Percentiles rank a stretch among this genome's conserved stretches.
phyloP scores from a whole-genome alignment of 2,797 vertebrate species.

The Catostomus latipinnis region DNA sequence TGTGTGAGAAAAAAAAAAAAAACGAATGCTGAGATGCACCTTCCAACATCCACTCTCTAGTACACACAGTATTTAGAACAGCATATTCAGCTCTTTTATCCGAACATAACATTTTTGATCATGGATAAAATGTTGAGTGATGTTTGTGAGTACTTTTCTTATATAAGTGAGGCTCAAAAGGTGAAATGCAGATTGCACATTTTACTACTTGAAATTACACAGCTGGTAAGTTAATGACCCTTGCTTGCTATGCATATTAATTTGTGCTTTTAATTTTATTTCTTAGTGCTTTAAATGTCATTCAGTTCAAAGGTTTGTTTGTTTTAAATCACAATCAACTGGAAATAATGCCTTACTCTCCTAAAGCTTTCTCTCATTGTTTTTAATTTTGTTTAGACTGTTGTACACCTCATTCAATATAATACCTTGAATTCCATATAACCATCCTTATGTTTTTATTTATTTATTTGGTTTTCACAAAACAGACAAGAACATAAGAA shows the following conservation, averaged over 20 bases:
- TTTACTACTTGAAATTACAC: slow-evolving; percentile 53
- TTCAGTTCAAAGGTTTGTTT: not conserved
- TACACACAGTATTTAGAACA: slow-evolving; percentile 12
- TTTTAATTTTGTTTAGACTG: not conserved
- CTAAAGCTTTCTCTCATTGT: not conserved
- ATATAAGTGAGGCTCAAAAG: not conserved
- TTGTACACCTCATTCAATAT: not conserved
- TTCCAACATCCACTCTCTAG: not conserved
- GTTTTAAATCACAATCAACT: too few species aligned
- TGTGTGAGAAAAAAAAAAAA: not conserved
- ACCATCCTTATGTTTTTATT: not conserved
- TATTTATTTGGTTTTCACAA: slow-evolving; percentile 24
- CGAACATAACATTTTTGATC: not conserved
- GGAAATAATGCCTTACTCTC: too few species aligned
- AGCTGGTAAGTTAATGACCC: not conserved
- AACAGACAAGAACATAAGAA: slow-evolving; percentile 27
- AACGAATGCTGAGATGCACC: too few species aligned
- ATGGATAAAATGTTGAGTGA: slow-evolving; percentile 19
- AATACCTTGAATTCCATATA: not conserved
- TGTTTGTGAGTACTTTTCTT: slow-evolving; percentile 28
- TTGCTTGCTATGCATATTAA: not conserved
- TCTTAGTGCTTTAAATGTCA: not conserved
- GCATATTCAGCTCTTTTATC: slow-evolving; percentile 1
- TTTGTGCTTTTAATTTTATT: slow-evolving; percentile 4
- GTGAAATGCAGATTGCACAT: slow-evolving; percentile 45